Percentiles rank a stretch among this genome's conserved stretches.
phyloP scores from a whole-genome alignment of 2,113 vertebrate genomes.

The Gnathonemus longibarbis region DNA sequence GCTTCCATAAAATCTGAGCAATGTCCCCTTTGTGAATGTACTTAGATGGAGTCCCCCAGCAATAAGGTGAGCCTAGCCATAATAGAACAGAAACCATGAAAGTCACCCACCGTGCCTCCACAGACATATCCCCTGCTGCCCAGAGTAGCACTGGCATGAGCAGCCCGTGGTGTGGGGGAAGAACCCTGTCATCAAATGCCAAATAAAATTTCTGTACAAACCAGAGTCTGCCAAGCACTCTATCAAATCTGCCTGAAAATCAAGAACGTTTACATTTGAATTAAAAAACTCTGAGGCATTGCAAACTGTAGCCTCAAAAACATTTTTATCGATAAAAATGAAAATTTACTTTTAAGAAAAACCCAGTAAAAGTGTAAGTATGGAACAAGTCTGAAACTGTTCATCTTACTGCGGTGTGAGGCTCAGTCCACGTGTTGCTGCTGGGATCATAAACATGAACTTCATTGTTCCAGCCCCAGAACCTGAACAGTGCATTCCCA shows the following conservation, averaged over 20 bases:
- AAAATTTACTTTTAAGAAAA: neutral
- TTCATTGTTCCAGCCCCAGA: slow-evolving; percentile 96
- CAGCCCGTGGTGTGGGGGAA: slow-evolving; percentile 80
- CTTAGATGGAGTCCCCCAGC: neutral
- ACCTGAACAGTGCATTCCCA: slow-evolving; percentile 45
- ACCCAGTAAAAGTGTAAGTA: neutral
- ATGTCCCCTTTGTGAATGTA: neutral
- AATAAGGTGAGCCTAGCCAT: neutral
- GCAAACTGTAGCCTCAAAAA: neutral
- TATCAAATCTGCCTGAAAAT: neutral
- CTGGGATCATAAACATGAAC: slow-evolving; percentile 83
- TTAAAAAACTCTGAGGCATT: neutral
- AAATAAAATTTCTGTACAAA: slow-evolving; percentile 9
- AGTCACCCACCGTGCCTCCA: slow-evolving; percentile 56
- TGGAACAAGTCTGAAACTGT: slow-evolving; percentile 23
- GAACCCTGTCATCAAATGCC: slow-evolving; percentile 59
- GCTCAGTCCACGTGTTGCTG: slow-evolving; percentile 72
- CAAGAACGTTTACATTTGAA: neutral
- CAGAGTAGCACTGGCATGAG: slow-evolving; percentile 74
- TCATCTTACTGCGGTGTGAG: slow-evolving; percentile 66
- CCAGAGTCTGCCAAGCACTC: neutral
- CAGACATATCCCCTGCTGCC: slow-evolving; percentile 81
- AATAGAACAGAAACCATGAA: neutral
- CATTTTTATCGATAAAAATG: neutral
- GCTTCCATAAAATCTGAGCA: neutral